These are phyloP conservation scores for Cheilosia urbana DNA, from an alignment of 2,888 invertebrate genomes.

Conservation along the genomic window DNA sequence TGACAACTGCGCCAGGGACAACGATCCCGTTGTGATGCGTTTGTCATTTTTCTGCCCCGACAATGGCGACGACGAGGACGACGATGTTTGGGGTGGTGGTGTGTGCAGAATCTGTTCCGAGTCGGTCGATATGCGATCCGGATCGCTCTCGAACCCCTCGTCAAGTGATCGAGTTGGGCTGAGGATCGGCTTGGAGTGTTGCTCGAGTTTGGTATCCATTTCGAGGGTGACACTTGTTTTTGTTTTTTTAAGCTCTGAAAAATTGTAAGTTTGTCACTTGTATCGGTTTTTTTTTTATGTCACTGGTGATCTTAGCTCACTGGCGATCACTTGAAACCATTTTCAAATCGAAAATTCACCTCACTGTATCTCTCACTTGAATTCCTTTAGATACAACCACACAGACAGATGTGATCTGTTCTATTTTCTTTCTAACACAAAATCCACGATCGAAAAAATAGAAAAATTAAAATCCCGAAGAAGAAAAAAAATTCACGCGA, in stretches of 20 bases:
- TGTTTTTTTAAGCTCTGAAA: background rate
- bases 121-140: slow-evolving; percentile 84
- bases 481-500: slow-evolving; percentile 56
- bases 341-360: slow-evolving; percentile 39
- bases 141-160: slow-evolving; percentile 84
- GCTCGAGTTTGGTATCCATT: slow-evolving; percentile 81
- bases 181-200: slow-evolving; percentile 83
- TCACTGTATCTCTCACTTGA: slow-evolving; percentile 46
- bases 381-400: slow-evolving; percentile 24
- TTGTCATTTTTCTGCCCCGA: slow-evolving; percentile 57
- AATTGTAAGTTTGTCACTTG: slow-evolving; percentile 20
- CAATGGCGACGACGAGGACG: slow-evolving; percentile 35
- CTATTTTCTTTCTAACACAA: slow-evolving; percentile 3
- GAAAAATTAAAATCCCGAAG: slow-evolving; percentile 2
- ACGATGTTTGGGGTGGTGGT: slow-evolving; percentile 76
- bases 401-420: slow-evolving; percentile 18
- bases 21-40: slow-evolving; percentile 76
- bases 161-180: slow-evolving; percentile 84
- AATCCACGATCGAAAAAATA: slow-evolving; percentile 14
- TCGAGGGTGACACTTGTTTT: background rate
- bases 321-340: slow-evolving; percentile 34
- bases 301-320: slow-evolving; percentile 35
- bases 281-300: slow-evolving; percentile 25
- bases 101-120: slow-evolving; percentile 81
- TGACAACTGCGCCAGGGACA: slow-evolving; percentile 81